phyloP scores from a whole-genome alignment of 2,888 invertebrate species.

The Tenthredo scrophulariae region DNA sequence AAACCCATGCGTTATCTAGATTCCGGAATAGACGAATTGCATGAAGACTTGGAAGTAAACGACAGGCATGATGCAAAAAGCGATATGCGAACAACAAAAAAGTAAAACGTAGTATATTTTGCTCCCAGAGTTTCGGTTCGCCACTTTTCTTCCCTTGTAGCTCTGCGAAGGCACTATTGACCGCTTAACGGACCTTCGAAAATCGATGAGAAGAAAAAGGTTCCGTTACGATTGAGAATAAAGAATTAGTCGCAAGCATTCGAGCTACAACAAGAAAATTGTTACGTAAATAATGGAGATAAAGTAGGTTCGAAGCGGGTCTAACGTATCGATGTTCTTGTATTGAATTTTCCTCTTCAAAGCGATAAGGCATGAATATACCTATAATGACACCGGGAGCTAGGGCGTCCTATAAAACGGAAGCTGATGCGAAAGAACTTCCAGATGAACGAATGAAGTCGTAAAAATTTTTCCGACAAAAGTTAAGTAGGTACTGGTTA shows the following conservation, averaged over 20 bases:
- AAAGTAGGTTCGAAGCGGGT: background rate
- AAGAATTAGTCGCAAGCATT: background rate
- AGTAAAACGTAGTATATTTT: background rate
- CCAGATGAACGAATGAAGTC: background rate
- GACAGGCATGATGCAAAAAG: background rate
- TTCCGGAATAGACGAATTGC: background rate
- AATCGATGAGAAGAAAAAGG: constrained; percentile 1
- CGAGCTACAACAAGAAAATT: background rate
- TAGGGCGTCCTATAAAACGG: background rate
- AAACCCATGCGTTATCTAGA: background rate
- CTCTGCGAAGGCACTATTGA: background rate
- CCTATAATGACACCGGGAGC: background rate
- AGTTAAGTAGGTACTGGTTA: background rate
- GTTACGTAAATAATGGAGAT: background rate
- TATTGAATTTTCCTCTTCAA: constrained; percentile 13
- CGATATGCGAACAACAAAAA: background rate
- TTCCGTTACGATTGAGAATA: background rate
- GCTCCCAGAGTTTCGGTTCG: background rate
- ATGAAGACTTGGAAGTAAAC: background rate
- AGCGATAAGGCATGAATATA: background rate
- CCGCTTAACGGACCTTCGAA: background rate
- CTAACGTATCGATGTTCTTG: background rate
- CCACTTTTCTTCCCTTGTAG: background rate
- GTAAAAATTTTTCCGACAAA: background rate
- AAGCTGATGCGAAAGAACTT: background rate